phyloP scores from a whole-genome alignment of 1,140 invertebrate species.

The Drosophila arawakana region DNA sequence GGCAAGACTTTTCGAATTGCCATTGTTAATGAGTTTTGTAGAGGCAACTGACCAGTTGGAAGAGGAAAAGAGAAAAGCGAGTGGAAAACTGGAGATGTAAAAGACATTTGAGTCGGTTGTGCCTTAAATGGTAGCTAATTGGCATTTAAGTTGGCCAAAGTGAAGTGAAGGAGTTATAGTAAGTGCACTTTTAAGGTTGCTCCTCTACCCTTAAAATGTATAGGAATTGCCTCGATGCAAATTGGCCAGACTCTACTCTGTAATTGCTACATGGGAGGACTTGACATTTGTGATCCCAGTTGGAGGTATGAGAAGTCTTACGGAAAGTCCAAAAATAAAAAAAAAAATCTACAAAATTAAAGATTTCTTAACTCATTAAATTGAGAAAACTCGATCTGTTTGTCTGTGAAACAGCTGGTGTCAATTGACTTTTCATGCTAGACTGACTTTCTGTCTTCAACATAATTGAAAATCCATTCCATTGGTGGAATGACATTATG shows the following conservation, averaged over 20 bases:
- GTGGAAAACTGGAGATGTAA: neutral
- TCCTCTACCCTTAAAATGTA: slow-evolving; percentile 6
- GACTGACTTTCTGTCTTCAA: neutral
- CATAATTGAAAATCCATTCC: slow-evolving; percentile 61
- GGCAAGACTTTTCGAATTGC: slow-evolving; percentile 65
- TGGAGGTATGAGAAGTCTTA: neutral
- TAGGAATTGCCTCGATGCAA: slow-evolving; percentile 24
- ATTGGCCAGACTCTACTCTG: slow-evolving; percentile 24
- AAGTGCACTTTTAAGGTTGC: slow-evolving; percentile 65
- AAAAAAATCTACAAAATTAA: too few species aligned
- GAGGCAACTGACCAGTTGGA: neutral
- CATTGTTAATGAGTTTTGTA: slow-evolving; percentile 64
- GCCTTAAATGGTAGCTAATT: slow-evolving; percentile 68
- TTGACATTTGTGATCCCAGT: neutral
- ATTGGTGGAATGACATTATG: slow-evolving; percentile 32
- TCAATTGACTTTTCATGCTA: neutral
- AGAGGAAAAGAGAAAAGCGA: neutral
- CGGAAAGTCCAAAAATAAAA: too few species aligned
- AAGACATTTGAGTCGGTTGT: slow-evolving; percentile 11
- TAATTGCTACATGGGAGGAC: neutral
- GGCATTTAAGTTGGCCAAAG: slow-evolving; percentile 67
- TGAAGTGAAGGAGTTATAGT: slow-evolving; percentile 35
- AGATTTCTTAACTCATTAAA: too few species aligned
- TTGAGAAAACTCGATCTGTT: too few species aligned
- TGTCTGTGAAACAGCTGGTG: neutral